Evolutionary conservation across 1,140 invertebrate species (phyloP).

Genomic region (Drosophila punjabiensis): DNA sequence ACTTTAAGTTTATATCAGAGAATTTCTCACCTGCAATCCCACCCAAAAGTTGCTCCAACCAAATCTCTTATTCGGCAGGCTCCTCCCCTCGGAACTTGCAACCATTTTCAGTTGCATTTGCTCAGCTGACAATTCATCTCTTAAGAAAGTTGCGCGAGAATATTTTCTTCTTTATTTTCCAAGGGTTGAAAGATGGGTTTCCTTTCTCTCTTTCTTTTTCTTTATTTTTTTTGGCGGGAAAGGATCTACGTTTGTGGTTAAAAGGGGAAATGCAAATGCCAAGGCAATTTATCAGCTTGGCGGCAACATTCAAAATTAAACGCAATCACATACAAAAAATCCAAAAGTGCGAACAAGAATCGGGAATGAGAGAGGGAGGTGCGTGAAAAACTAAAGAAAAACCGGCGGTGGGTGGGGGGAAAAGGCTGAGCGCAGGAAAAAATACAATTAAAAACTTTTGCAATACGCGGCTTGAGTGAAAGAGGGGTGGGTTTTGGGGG

Average conservation of each 20-base stretch:
- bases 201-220: constrained; percentile 1
- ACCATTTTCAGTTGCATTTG: constrained; percentile 41
- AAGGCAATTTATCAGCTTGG: constrained; percentile 65
- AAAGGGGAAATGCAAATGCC: constrained; percentile 59
- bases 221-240: not conserved
- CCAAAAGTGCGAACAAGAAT: constrained; percentile 49
- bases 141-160: constrained; percentile 38
- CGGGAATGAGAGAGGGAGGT: constrained; percentile 5
- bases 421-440: constrained; percentile 40
- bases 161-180: constrained; percentile 18
- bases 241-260: constrained; percentile 17
- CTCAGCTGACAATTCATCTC: constrained; percentile 54
- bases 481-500: not conserved
- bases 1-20: constrained; percentile 9
- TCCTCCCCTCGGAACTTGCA: constrained; percentile 2
- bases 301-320: constrained; percentile 72
- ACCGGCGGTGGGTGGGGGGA: not conserved
- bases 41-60: constrained; percentile 12
- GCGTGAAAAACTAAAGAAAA: constrained; percentile 24
- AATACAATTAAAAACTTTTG: constrained; percentile 82
- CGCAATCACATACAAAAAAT: constrained; percentile 60
- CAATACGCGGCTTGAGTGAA: constrained; percentile 63
- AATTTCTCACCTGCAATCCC: constrained; percentile 23
- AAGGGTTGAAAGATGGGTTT: constrained; percentile 6
- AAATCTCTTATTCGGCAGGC: not conserved